Percentiles rank a stretch among this genome's conserved stretches.
Conservation (phyloP, 2,797 vertebrate genomes). For the Phylloscopus collybita region DNA sequence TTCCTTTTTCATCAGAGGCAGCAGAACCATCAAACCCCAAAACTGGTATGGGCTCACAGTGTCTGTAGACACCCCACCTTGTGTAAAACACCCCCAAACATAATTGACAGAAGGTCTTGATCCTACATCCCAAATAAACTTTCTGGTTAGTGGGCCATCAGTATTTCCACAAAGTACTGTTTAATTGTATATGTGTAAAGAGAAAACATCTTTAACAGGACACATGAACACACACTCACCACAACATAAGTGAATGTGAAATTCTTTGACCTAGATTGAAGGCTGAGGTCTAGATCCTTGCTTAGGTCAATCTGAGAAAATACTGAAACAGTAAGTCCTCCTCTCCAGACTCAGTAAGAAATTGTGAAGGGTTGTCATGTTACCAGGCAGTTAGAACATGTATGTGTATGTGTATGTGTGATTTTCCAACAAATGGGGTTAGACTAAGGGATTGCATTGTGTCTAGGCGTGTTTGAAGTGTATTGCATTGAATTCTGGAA, state of each 20-base stretch:
- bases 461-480: not conserved
- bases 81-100: accelerated
- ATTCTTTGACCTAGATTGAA: not conserved
- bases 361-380: not conserved
- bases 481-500: not conserved
- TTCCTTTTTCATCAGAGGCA: not conserved
- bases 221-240: not conserved
- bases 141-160: not conserved
- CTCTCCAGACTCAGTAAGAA: not conserved
- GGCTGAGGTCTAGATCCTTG: not conserved
- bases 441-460: not conserved
- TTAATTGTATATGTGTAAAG: not conserved
- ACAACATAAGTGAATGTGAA: not conserved
- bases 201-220: not conserved
- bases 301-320: not conserved
- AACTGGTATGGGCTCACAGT: not conserved
- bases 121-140: not conserved
- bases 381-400: not conserved
- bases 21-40: not conserved
- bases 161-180: not conserved
- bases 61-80: accelerated
- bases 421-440: not conserved
- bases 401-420: not conserved
- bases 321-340: not conserved
- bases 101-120: not conserved